Evolutionary conservation across 92 coral and sea anemone genomes (phyloP), one percentile per base, ranked within the genome.

Genomic region (Umimayanthus kanabou): DNA sequence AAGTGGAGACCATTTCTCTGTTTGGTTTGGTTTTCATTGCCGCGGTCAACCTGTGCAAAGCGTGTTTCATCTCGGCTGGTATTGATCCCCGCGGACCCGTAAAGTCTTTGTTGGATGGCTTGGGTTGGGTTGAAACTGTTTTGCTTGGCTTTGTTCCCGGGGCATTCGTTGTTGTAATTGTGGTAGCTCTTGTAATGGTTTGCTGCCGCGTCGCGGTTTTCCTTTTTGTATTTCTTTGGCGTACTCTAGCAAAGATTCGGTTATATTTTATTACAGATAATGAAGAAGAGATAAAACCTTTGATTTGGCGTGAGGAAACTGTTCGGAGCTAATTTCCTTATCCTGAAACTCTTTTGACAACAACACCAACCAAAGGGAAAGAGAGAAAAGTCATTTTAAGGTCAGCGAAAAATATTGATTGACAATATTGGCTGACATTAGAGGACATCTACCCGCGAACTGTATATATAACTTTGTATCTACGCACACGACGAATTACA

Each of bases 1-100:
- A 39, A 39, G 74, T 70, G 30, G 97, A 94, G 85, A 79, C 91
- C 22, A 57, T 89, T 20, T 94, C 97, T 18, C 85, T 94, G 30
- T 80, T 92, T 25, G 26, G 73, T 53, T 80, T 92, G 66, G 88
- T 90, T 23, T 72, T 84, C 43, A 69, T 94, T 49, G 93, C 89
- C 25, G 80, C 87, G 39, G 82, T 90, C 20, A 92, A 94, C 84
- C 29, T 86, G 80, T 87, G 80, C 84, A 86, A 86, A 47, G 64
- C 77, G 5, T 49, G 67, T 33, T 49, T 76, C 50, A 61, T 86
- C 11, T 71, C 84, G 71, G 61, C 75, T 43, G 89, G 77, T 11
- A 79, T 84, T 23, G 70, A 50, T 39, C 77, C 87, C 39, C 39
- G 9, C 9, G 87, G 87, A 29, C 87, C 79, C 10, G 70, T 42